Conservation (phyloP, 2,888 invertebrate species). For the Acronicta alni region DNA sequence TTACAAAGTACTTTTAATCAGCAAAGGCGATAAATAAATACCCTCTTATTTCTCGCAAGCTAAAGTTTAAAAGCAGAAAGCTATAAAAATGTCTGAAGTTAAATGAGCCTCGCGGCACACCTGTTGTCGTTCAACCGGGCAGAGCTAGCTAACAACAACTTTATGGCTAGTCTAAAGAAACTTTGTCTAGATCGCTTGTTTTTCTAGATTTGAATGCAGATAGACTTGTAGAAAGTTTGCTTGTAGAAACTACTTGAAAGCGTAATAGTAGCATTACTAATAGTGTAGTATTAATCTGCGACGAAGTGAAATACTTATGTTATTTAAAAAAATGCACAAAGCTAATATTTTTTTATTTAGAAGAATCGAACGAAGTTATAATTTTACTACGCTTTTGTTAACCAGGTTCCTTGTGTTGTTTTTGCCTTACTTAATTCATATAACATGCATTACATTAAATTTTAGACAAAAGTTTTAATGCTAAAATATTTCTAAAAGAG, state of each 20-base stretch:
- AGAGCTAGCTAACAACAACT: constrained; percentile 23
- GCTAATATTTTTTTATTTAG: too few relatives aligned
- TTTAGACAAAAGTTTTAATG: too few relatives aligned
- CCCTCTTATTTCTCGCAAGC: constrained; percentile 21
- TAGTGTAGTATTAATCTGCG: too few relatives aligned
- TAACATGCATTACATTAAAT: too few relatives aligned
- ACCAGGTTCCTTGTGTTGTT: too few relatives aligned
- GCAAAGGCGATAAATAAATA: constrained; percentile 40
- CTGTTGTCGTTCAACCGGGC: constrained; percentile 59
- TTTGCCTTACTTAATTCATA: too few relatives aligned
- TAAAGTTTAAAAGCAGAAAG: constrained; percentile 46
- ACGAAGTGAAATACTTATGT: not conserved
- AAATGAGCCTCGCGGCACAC: constrained; percentile 63
- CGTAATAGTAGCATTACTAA: not conserved
- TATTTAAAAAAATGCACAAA: too few relatives aligned
- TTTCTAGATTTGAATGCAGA: constrained; percentile 20
- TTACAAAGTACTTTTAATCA: constrained; percentile 40
- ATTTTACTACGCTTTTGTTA: too few relatives aligned
- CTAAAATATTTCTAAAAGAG: too few relatives aligned
- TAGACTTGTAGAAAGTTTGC: constrained; percentile 2
- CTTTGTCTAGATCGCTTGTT: constrained; percentile 30
- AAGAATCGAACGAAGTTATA: too few relatives aligned
- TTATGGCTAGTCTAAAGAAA: constrained; percentile 23
- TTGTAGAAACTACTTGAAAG: not conserved
- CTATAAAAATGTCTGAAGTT: constrained; percentile 65